These are phyloP conservation scores for Andrena haemorrhoa DNA, from an alignment of 2,888 invertebrate species.

Conservation along the genomic window DNA sequence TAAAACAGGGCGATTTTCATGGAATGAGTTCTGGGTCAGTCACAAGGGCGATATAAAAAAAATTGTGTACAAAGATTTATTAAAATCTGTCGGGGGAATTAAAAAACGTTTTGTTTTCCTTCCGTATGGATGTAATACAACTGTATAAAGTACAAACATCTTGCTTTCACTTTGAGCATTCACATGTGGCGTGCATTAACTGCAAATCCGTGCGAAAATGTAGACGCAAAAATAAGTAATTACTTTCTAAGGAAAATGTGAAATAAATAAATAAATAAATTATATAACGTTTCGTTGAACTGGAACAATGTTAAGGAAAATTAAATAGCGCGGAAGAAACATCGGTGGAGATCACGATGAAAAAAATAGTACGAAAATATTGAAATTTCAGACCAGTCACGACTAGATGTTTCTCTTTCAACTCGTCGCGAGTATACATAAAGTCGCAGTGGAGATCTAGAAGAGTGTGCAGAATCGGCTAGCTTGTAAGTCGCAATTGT, in stretches of 20 bases:
- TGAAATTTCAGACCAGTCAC: not conserved
- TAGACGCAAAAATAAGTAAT: slow-evolving; percentile 10
- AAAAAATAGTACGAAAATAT: not conserved
- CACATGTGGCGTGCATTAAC: slow-evolving; percentile 30
- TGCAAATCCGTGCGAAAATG: slow-evolving; percentile 31
- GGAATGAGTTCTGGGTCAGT: slow-evolving; percentile 14
- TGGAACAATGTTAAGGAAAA: not conserved
- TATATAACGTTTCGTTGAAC: not conserved
- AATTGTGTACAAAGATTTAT: slow-evolving; percentile 28
- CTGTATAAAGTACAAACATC: slow-evolving; percentile 15
- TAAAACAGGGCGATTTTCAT: not conserved
- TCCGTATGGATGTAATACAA: slow-evolving; percentile 4
- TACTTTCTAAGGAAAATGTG: not conserved
- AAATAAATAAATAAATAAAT: not conserved
- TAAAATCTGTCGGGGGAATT: not conserved
- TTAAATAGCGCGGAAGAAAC: not conserved
- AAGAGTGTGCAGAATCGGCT: slow-evolving; percentile 6
- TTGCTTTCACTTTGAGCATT: slow-evolving; percentile 2
- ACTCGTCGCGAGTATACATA: slow-evolving; percentile 19
- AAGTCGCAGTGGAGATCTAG: slow-evolving; percentile 11
- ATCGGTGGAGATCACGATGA: not conserved
- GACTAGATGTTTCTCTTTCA: not conserved
- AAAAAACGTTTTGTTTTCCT: not conserved
- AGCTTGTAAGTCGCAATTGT: slow-evolving; percentile 28
- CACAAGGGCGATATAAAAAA: slow-evolving; percentile 5